phyloP scores from a whole-genome alignment of 2,888 invertebrate genomes.

The Pammene fasciana region DNA sequence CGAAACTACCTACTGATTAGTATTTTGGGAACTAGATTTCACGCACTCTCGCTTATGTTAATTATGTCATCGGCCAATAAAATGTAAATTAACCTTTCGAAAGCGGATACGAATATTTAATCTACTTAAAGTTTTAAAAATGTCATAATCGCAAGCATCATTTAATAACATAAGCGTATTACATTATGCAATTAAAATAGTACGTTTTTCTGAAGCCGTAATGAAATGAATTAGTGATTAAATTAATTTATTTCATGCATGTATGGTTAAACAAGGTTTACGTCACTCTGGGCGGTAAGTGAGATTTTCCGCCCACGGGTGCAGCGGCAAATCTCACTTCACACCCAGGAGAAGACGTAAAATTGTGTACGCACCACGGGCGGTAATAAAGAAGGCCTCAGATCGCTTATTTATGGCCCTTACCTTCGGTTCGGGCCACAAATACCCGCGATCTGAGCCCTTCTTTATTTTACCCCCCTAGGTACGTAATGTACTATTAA shows the following conservation, averaged over 20 bases:
- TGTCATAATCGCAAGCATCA: slow-evolving; percentile 9
- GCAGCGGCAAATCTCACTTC: too few relatives aligned
- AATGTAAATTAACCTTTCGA: slow-evolving; percentile 45
- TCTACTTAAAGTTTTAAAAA: slow-evolving; percentile 6
- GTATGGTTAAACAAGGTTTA: neutral
- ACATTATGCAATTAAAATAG: neutral
- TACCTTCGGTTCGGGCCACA: too few relatives aligned
- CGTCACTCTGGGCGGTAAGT: too few relatives aligned
- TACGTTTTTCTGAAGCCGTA: neutral
- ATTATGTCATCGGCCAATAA: slow-evolving; percentile 43
- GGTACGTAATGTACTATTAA: too few relatives aligned
- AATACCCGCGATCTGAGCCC: too few relatives aligned
- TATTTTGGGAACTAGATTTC: slow-evolving; percentile 50
- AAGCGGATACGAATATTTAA: slow-evolving; percentile 42
- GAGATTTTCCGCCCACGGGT: too few relatives aligned
- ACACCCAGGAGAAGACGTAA: too few relatives aligned
- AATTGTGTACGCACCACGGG: too few relatives aligned
- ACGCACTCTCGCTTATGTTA: slow-evolving; percentile 42
- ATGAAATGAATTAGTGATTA: neutral
- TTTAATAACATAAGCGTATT: neutral
- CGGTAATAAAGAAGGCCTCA: too few relatives aligned
- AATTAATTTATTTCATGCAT: neutral
- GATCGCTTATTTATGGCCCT: too few relatives aligned
- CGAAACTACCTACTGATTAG: slow-evolving; percentile 49
- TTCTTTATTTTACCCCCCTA: too few relatives aligned